A percentile compares a stretch with the other conserved stretches of the same genome.
phyloP scores from a whole-genome alignment of 2,888 invertebrate genomes.

The Plebejus argus region DNA sequence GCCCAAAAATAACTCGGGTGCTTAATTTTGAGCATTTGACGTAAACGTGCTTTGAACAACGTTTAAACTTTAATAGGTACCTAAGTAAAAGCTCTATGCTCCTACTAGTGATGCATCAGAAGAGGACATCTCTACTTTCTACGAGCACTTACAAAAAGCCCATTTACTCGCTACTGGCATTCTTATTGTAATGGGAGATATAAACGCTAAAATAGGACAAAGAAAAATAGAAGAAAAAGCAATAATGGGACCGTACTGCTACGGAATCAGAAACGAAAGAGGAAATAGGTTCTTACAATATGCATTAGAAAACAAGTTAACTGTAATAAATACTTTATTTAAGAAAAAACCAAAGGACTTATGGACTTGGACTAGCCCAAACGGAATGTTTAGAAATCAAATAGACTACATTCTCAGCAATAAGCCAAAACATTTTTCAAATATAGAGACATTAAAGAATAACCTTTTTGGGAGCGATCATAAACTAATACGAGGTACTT shows the following conservation, averaged over 20 bases:
- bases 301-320: conserved; percentile 32
- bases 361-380: not conserved
- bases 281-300: conserved; percentile 42
- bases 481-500: not conserved
- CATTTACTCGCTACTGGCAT: conserved; percentile 10
- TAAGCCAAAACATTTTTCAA: not conserved
- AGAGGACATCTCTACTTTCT: conserved; percentile 32
- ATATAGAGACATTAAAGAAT: not conserved
- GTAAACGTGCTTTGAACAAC: too few relatives aligned
- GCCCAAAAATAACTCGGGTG: too few relatives aligned
- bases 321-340: not conserved
- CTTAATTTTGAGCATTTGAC: too few relatives aligned
- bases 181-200: conserved; percentile 34
- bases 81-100: conserved; percentile 35
- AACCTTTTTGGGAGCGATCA: not conserved
- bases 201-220: conserved; percentile 37
- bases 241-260: conserved; percentile 36
- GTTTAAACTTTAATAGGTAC: too few relatives aligned
- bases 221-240: conserved; percentile 35
- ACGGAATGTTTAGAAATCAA: not conserved
- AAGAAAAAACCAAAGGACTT: not conserved
- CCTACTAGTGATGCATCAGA: conserved; percentile 35
- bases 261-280: conserved; percentile 38
- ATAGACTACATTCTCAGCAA: not conserved
- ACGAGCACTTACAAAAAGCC: conserved; percentile 34